phyloP scores from a whole-genome alignment of 64 coral and sea anemone species.

The Cladopsammia gracilis region DNA sequence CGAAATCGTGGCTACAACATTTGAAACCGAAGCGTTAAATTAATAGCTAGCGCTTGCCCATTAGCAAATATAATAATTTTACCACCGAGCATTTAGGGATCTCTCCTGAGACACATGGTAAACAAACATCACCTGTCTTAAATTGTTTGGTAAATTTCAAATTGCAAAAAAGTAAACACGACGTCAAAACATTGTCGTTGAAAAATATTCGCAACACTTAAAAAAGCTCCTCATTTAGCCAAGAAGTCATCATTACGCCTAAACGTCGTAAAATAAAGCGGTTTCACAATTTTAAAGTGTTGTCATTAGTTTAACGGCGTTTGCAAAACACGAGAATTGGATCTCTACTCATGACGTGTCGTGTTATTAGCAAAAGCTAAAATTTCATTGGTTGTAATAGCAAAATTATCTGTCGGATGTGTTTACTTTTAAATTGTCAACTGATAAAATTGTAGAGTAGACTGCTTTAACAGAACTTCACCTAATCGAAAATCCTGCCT shows the following conservation, averaged over 20 bases:
- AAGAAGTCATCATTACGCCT: not conserved
- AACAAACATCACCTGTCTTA: slow-evolving; percentile 15
- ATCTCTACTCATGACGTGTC: not conserved
- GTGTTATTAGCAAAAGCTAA: not conserved
- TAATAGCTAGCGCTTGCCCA: slow-evolving; percentile 20
- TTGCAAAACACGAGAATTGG: not conserved
- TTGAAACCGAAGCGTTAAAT: slow-evolving; percentile 12
- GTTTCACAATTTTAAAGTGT: not conserved
- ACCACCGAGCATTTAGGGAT: slow-evolving; percentile 8
- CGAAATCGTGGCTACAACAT: not conserved
- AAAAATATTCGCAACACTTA: not conserved
- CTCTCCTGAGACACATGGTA: slow-evolving; percentile 1
- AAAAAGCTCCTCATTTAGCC: not conserved
- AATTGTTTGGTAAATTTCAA: slow-evolving; percentile 31
- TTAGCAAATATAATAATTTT: slow-evolving; percentile 44
- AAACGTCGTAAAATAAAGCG: not conserved
- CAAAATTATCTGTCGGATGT: slow-evolving; percentile 10
- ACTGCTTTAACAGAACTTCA: slow-evolving; percentile 14
- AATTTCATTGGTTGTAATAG: slow-evolving; percentile 18
- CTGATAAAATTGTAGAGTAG: not conserved
- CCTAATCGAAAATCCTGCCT: not conserved
- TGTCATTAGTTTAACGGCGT: slow-evolving; percentile 1
- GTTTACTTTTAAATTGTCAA: slow-evolving; percentile 12
- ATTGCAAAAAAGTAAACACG: slow-evolving; percentile 8
- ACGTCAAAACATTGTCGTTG: not conserved